Conservation (phyloP, 2,113 vertebrate species). For the Budorcas taxicolor region DNA sequence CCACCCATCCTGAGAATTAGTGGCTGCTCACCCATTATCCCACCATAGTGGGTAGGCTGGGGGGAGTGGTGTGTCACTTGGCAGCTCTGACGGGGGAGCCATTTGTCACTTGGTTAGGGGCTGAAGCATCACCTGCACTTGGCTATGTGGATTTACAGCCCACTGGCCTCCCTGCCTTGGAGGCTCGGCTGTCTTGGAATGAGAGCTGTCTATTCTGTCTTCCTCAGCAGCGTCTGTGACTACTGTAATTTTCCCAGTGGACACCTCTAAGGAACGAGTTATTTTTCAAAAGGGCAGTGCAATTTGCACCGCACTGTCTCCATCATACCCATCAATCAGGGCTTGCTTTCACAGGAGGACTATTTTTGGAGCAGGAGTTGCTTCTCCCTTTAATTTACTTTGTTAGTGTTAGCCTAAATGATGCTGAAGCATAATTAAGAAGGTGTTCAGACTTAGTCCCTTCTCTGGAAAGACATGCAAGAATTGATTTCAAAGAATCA, state of each 20-base stretch:
- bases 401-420: slow-evolving; percentile 51
- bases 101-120: slow-evolving; percentile 42
- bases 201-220: slow-evolving; percentile 45
- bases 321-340: slow-evolving; percentile 50
- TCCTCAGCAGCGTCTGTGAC: slow-evolving; percentile 54
- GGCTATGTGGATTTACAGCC: slow-evolving; percentile 61
- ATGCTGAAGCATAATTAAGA: slow-evolving; percentile 18
- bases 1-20: background rate
- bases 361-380: slow-evolving; percentile 20
- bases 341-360: slow-evolving; percentile 28
- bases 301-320: slow-evolving; percentile 20
- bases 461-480: slow-evolving; percentile 10
- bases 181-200: slow-evolving; percentile 34
- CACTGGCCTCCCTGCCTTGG: background rate
- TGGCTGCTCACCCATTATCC: background rate
- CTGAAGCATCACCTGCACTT: slow-evolving; percentile 33
- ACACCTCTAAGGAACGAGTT: slow-evolving; percentile 40
- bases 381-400: slow-evolving; percentile 54
- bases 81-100: slow-evolving; percentile 24
- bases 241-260: slow-evolving; percentile 60
- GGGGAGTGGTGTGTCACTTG: background rate
- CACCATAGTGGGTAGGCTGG: rapidly evolving
- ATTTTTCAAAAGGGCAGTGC: slow-evolving; percentile 57
- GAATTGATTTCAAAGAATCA: slow-evolving; percentile 5
- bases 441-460: slow-evolving; percentile 26